Base-by-base conservation (phyloP, 2,797 vertebrate genomes). In the Thripadectes ignobilis region DNA sequence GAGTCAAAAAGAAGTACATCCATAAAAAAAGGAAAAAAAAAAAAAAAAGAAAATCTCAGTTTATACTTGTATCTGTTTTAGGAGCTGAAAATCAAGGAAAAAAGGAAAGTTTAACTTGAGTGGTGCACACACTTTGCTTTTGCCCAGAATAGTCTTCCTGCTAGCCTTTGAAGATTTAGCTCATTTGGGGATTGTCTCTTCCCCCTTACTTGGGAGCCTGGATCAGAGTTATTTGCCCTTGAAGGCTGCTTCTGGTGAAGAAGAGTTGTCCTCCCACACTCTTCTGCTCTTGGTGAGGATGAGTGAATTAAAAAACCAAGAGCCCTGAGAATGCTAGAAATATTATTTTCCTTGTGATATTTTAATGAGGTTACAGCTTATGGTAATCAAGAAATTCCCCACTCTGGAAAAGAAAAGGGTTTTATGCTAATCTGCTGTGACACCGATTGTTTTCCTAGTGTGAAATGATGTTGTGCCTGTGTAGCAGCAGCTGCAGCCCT, bases 311-410 rank as follows among this genome's bases (percentile, higher is more conserved):
- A 77, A 72, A 62, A 85, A 10, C 38, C 22, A 41, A 48, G 88
- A 89, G 30, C 41, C 41, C 29, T 94, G 54, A n/a, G 94, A 92
- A 93, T 83, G 52, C 80, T 81, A 96, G 83, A 92, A 96, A 76
- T 75, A 52, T 69, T 27, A 67, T 96, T 83, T 94, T 89, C 48
- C 80, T 91, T 86, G 85, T 94, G 93, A 94, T 91, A 95, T 82
- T 80, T 74, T 95, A 95, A 96, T 85, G 76, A 96, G 79, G 67
- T 95, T 91, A 93, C 54, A 92, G 76, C 29, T 96, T 96, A 94
- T 86, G 88, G 81, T 95, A 95, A 94, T 96, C 62, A 97, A 75
- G 69, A 96, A 82, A 84, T 95, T 97, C 52, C 77, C 51, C 80
- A 67, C 72, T 81, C 78, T 79, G 62, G 75, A 80, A 91, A 96